phyloP scores from a whole-genome alignment of 2,113 vertebrate genomes.

The Ochotona curzoniae region DNA sequence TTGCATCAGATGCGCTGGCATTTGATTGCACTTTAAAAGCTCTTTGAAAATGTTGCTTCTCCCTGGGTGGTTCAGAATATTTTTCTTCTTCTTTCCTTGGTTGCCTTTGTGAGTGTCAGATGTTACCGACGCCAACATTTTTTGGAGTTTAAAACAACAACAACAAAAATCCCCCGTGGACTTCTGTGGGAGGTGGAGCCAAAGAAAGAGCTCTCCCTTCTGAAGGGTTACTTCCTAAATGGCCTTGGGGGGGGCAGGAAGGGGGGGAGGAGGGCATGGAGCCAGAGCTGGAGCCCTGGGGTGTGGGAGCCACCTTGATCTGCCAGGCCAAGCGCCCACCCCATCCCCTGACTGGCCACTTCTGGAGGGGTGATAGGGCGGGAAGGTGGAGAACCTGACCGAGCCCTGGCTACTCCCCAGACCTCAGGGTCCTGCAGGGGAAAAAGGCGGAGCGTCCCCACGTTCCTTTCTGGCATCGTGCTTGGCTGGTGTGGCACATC shows the following conservation, averaged over 20 bases:
- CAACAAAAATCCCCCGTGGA: no score
- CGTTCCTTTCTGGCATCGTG: not conserved
- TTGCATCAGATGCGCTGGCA: constrained; percentile 19
- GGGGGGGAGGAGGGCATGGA: no score
- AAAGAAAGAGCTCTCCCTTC: no score
- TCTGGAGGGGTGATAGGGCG: not conserved
- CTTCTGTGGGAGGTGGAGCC: no score
- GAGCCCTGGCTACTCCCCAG: not conserved
- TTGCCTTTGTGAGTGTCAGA: not conserved
- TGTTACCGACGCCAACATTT: constrained; percentile 22
- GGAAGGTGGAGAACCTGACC: not conserved
- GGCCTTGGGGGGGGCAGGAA: no score
- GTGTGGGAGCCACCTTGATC: no score
- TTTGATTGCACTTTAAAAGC: constrained; percentile 51
- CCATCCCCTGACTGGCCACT: not conserved
- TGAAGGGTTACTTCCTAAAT: no score
- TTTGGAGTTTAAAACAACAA: no score
- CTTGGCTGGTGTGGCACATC: not conserved
- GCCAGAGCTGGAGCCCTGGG: no score
- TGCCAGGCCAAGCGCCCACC: no score
- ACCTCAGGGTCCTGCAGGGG: not conserved
- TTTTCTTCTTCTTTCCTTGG: not conserved
- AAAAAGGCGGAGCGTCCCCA: not conserved
- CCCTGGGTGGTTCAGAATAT: not conserved
- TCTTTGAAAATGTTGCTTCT: constrained; percentile 50